Evolutionary conservation across 2,797 vertebrate species (phyloP).

Genomic region (Phaenicophaeus curvirostris): DNA sequence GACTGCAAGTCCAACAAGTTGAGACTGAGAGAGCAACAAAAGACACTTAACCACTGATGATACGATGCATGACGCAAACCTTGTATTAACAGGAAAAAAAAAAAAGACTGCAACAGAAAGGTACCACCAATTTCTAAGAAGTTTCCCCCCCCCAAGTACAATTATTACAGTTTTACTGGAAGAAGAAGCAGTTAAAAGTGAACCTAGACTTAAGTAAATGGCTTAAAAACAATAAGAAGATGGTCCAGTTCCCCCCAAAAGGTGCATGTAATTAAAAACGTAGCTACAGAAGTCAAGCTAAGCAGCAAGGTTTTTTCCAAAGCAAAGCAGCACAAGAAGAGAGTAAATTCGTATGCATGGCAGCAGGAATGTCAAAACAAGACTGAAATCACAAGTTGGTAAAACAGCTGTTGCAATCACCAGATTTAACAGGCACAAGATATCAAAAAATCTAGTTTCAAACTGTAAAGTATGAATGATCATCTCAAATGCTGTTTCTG

Average conservation of each 20-base stretch:
- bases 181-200: background rate
- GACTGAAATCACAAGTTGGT: conserved; percentile 21
- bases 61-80: background rate
- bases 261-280: background rate
- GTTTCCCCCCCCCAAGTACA: background rate
- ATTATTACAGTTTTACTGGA: background rate
- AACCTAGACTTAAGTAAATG: background rate
- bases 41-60: background rate
- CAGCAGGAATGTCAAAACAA: conserved; percentile 41
- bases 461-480: conserved; percentile 5
- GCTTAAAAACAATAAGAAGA: conserved; percentile 6
- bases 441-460: background rate
- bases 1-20: background rate
- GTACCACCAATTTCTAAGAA: background rate
- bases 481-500: conserved; percentile 6
- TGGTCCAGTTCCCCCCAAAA: background rate
- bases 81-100: background rate
- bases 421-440: conserved; percentile 1
- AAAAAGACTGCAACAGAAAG: background rate
- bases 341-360: conserved; percentile 6
- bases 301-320: background rate
- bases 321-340: background rate
- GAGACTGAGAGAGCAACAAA: background rate
- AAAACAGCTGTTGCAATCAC: conserved; percentile 42
- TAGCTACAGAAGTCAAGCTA: background rate